Evolutionary conservation across 2,113 vertebrate species (phyloP).

Genomic region (Tursiops truncatus): DNA sequence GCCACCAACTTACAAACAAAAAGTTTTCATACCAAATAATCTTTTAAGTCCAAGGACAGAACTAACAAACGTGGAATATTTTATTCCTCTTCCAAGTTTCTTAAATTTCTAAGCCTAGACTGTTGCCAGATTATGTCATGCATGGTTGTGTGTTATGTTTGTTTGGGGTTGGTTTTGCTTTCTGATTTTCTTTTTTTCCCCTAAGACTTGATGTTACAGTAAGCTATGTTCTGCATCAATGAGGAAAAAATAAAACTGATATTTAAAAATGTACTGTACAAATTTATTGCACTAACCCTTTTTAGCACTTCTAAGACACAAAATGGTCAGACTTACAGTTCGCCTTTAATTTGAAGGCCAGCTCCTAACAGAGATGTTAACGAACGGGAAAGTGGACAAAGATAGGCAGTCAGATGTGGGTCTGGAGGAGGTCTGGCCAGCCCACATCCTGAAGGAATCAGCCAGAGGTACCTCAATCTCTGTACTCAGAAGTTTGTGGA

Average conservation of each 20-base stretch:
- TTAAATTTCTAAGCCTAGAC: neutral
- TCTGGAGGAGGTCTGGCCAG: neutral
- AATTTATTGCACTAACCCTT: neutral
- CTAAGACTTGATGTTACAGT: neutral
- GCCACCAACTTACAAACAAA: neutral
- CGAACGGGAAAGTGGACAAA: neutral
- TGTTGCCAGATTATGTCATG: neutral
- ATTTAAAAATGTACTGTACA: slow-evolving; percentile 20
- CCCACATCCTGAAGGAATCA: neutral
- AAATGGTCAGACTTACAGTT: neutral
- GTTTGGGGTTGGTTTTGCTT: slow-evolving; percentile 37
- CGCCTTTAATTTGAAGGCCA: neutral
- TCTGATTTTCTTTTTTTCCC: neutral
- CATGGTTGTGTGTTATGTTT: neutral
- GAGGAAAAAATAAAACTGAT: slow-evolving; percentile 52
- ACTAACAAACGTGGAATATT: neutral
- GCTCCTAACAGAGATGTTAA: neutral
- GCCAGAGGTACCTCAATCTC: neutral
- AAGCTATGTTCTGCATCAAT: slow-evolving; percentile 10
- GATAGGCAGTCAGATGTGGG: neutral
- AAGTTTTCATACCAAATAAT: neutral
- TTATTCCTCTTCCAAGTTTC: neutral
- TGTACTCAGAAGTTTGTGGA: neutral
- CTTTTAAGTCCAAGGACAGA: neutral
- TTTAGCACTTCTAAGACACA: neutral